Percentiles rank a stretch among this genome's conserved stretches.
These are phyloP conservation scores for Arrhopalites spinosus DNA, from an alignment of 2,888 invertebrate genomes.

Conservation along the genomic window DNA sequence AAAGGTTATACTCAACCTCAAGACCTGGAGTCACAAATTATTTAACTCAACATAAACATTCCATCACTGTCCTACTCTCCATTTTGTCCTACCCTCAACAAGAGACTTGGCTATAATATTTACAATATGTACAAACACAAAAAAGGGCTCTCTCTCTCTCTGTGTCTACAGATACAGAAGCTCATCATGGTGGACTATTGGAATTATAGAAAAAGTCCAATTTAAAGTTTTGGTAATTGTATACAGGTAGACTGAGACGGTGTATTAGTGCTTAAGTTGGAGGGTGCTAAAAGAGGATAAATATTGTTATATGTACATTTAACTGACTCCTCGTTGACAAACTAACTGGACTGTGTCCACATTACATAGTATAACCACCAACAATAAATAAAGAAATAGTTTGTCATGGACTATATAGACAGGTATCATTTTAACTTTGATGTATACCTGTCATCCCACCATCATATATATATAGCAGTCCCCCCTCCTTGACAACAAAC, in stretches of 20 bases:
- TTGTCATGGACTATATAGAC: neutral
- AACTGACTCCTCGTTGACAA: conserved; percentile 18
- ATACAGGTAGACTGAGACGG: neutral
- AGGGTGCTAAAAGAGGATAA: too few relatives aligned
- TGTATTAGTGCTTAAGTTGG: too few relatives aligned
- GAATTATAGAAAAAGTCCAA: too few relatives aligned
- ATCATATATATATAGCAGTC: neutral
- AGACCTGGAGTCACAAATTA: too few relatives aligned
- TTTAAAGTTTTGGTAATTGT: neutral
- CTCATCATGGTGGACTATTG: too few relatives aligned
- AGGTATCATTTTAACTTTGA: neutral
- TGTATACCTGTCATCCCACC: neutral
- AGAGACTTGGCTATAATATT: neutral
- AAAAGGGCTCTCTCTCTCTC: too few relatives aligned
- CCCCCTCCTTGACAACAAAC: neutral
- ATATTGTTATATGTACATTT: neutral
- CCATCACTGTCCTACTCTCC: conserved; percentile 8
- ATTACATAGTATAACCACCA: conserved; percentile 14
- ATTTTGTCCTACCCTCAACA: neutral
- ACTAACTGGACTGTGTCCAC: conserved; percentile 35
- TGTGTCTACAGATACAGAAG: too few relatives aligned
- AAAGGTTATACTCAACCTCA: too few relatives aligned
- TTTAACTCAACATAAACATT: conserved; percentile 22
- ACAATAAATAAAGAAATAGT: conserved; percentile 8
- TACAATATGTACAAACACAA: neutral